Evolutionary conservation across 2,113 vertebrate genomes (phyloP).

Genomic region (Panthera uncia): DNA sequence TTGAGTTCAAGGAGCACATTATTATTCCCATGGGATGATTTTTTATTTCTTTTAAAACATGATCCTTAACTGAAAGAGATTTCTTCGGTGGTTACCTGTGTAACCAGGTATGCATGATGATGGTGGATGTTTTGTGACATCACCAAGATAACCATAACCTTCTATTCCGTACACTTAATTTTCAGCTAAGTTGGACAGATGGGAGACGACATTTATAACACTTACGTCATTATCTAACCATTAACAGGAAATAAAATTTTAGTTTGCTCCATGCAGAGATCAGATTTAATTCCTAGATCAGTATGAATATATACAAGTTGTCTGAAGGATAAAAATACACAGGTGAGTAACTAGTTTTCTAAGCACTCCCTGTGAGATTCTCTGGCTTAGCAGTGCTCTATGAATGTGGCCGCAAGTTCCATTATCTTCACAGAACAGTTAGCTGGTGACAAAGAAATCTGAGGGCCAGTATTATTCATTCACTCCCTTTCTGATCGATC

Average conservation of each 20-base stretch:
- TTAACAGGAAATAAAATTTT: constrained; percentile 29
- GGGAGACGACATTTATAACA: neutral
- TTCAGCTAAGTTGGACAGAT: neutral
- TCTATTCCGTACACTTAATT: neutral
- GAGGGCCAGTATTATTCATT: constrained; percentile 3
- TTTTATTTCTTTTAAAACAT: constrained; percentile 10
- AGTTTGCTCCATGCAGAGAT: neutral
- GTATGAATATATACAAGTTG: neutral
- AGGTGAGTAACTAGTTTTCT: neutral
- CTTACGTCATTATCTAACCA: constrained; percentile 6
- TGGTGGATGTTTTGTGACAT: neutral
- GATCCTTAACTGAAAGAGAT: neutral
- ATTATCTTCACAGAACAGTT: neutral
- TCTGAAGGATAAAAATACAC: neutral
- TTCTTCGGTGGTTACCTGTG: neutral
- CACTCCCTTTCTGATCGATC: neutral
- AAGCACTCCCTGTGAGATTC: neutral
- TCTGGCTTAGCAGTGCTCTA: neutral
- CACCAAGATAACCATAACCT: neutral
- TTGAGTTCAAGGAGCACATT: neutral
- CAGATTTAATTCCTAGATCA: neutral
- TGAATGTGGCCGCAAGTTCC: neutral
- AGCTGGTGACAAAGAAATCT: neutral
- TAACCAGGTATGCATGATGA: neutral
- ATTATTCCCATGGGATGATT: neutral